Evolutionary conservation across 2,113 vertebrate species (phyloP).

Genomic region (Psittacula cyanocephala): DNA sequence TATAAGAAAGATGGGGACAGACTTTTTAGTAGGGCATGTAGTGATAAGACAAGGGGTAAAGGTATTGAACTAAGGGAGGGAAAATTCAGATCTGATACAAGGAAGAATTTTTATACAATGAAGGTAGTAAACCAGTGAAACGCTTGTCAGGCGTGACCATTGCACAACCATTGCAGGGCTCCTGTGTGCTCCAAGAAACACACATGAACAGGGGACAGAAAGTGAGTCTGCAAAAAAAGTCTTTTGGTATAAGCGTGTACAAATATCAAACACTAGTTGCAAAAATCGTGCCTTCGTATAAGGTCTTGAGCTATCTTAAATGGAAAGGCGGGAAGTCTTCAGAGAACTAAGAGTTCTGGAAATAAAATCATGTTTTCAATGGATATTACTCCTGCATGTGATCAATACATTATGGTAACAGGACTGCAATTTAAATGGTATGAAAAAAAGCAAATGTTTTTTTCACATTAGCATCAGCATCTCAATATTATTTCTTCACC

Average conservation of each 20-base stretch:
- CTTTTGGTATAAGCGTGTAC: not conserved
- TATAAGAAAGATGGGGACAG: not conserved
- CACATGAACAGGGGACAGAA: not conserved
- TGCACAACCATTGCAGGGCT: accelerated
- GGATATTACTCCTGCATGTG: not conserved
- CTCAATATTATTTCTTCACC: not conserved
- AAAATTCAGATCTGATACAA: not conserved
- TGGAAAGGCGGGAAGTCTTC: not conserved
- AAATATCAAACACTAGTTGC: not conserved
- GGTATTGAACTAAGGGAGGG: not conserved
- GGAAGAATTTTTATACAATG: not conserved
- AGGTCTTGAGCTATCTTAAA: not conserved
- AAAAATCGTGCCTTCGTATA: not conserved
- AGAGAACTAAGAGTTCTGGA: not conserved
- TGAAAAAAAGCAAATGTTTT: not conserved
- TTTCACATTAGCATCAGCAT: not conserved
- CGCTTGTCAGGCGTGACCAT: not conserved
- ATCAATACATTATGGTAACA: not conserved
- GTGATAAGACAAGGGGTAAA: not conserved
- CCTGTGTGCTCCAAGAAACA: not conserved
- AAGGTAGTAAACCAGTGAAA: not conserved
- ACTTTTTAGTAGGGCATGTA: not conserved
- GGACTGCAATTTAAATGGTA: not conserved
- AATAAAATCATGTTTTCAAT: not conserved
- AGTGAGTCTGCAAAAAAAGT: not conserved